phyloP scores from a whole-genome alignment of 2,113 vertebrate species.

The Telmatochromis sp. region DNA sequence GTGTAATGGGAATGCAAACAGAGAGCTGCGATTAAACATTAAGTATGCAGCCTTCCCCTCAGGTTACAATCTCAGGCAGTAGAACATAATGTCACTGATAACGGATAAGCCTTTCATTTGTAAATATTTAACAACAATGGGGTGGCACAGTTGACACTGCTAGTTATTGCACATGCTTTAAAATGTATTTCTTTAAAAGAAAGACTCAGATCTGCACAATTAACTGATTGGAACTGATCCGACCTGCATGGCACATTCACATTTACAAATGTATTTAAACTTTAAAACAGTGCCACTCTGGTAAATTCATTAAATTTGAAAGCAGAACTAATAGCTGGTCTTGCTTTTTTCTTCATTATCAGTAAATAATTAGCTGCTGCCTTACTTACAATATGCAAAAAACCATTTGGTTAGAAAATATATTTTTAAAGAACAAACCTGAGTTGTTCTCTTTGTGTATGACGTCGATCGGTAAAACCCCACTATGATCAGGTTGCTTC shows the following conservation, averaged over 20 bases:
- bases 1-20: background rate
- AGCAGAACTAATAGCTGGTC: background rate
- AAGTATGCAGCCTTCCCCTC: background rate
- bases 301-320: background rate
- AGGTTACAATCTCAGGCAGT: background rate
- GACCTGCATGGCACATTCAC: background rate
- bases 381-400: background rate
- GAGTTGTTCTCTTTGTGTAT: background rate
- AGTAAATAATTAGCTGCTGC: background rate
- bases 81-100: background rate
- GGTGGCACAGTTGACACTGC: background rate
- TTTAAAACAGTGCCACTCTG: background rate
- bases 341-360: background rate
- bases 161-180: background rate
- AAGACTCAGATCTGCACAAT: background rate
- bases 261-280: background rate
- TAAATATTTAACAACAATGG: background rate
- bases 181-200: background rate
- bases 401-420: background rate
- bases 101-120: background rate
- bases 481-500: background rate
- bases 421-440: background rate
- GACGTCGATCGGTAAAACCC: background rate
- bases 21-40: background rate
- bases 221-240: background rate